Percentiles rank a stretch among this genome's conserved stretches.
phyloP scores from a whole-genome alignment of 2,113 vertebrate genomes.

The Anseranas semipalmata region DNA sequence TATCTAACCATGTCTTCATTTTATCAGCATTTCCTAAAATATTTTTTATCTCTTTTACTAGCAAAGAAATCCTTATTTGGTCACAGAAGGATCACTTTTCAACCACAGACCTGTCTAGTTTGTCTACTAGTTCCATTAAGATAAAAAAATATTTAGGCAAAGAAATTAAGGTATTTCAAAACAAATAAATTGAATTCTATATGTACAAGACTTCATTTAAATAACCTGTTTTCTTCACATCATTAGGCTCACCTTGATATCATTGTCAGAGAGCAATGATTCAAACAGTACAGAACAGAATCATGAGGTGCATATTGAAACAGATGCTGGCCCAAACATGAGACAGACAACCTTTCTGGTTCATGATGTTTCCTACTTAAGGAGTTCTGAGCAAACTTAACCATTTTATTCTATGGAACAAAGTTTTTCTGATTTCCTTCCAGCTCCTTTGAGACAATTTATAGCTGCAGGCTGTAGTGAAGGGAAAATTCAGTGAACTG shows the following conservation, averaged over 20 bases:
- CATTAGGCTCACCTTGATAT: neutral
- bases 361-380: neutral
- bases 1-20: neutral
- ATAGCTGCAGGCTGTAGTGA: neutral
- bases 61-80: neutral
- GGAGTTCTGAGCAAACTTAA: neutral
- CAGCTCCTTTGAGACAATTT: slow-evolving; percentile 38
- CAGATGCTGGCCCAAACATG: neutral
- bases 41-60: neutral
- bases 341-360: neutral
- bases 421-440: slow-evolving; percentile 31
- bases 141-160: neutral
- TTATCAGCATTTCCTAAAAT: neutral
- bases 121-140: neutral
- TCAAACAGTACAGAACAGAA: neutral
- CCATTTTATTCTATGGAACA: neutral
- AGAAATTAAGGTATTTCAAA: neutral
- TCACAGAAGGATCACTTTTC: neutral
- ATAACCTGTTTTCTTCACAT: neutral
- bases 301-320: neutral
- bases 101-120: neutral
- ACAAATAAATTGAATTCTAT: neutral
- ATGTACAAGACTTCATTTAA: neutral
- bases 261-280: neutral
- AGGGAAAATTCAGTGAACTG: slow-evolving; percentile 28